Evolutionary conservation across 2,888 invertebrate species (phyloP), one percentile per base, ranked within the genome.

Genomic region (Sinodicranocentrus sp.): DNA sequence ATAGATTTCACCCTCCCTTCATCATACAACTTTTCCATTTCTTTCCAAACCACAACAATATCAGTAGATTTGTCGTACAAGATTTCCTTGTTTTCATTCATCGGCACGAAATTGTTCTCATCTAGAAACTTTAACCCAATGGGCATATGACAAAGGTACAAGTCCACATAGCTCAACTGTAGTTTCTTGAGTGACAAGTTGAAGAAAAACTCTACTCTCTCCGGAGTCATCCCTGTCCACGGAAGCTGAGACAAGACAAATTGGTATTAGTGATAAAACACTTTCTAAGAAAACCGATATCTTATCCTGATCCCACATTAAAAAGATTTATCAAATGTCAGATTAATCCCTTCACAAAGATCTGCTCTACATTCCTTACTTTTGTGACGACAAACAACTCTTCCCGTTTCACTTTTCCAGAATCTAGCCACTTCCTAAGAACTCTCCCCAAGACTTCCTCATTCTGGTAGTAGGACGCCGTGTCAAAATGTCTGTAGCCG

Each of bases 111-210:
- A 75, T 94, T 93, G 10, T 83, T 72, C 0, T 93, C 94, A 15
- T 93, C 94, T n/a, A 75, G 21, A 84, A 94, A 93, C 77, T 93
- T 91, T 77, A 95, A 92, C 0, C 93, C 93, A 88, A 96, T 94
- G 0, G 97, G 97, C 0, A 92, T 92, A 90, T 97, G 97, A 97
- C 91, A 48, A 97, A 97, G 91, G 91, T 95, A 97, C 84, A 97
- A 90, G 91, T 97, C 97, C 44, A 97, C 90, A 90, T 96, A 97
- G 67, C 94, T 94, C 82, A 96, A 90, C 79, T 94, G 94, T 23
- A 97, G 91, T 89, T 94, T 93, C 17, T 92, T 91, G 80, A 95
- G 91, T 0, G 96, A 95, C 71, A 92, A 92, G 85, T 93, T 92
- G 75, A 96, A 91, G 89, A 93, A 95, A 86, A 92, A 93, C 86